phyloP scores from a whole-genome alignment of 2,797 vertebrate genomes.

The Rhinogobio ventralis region DNA sequence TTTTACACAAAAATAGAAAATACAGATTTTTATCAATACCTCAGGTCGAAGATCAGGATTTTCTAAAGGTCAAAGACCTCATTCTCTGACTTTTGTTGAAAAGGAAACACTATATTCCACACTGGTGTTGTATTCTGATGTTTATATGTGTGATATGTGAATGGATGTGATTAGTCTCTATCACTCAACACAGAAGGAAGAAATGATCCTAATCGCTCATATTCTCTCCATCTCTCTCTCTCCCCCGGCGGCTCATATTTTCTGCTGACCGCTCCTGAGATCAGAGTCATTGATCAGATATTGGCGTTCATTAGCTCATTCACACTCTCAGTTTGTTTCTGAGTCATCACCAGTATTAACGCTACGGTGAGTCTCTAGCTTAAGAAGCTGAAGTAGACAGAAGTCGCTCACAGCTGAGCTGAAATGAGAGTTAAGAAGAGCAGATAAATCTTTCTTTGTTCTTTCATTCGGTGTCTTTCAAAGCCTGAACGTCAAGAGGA shows the following conservation, averaged over 20 bases:
- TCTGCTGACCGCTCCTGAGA: conserved; percentile 35
- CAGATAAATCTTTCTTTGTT: not conserved
- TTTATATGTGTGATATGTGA: not conserved
- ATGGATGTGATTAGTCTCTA: not conserved
- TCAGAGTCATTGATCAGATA: conserved; percentile 63
- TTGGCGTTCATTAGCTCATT: conserved; percentile 54
- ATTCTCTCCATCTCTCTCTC: not conserved
- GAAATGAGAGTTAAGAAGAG: too few species aligned
- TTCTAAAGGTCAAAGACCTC: not conserved
- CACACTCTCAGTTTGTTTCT: not conserved
- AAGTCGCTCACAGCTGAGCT: not conserved
- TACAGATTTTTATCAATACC: not conserved
- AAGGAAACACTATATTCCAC: not conserved
- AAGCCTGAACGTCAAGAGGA: not conserved
- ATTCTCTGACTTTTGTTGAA: not conserved
- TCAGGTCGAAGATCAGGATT: not conserved
- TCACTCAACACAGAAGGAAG: not conserved
- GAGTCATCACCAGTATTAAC: not conserved
- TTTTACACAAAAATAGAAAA: not conserved
- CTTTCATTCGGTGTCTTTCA: not conserved
- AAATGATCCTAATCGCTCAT: too few species aligned
- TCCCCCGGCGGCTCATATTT: conserved; percentile 7
- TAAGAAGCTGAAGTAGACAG: not conserved
- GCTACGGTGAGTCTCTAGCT: not conserved
- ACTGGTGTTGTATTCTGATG: not conserved